A percentile compares a stretch with the other conserved stretches of the same genome.
phyloP scores from a whole-genome alignment of 2,113 vertebrate genomes.

The Pelmatolapia mariae region DNA sequence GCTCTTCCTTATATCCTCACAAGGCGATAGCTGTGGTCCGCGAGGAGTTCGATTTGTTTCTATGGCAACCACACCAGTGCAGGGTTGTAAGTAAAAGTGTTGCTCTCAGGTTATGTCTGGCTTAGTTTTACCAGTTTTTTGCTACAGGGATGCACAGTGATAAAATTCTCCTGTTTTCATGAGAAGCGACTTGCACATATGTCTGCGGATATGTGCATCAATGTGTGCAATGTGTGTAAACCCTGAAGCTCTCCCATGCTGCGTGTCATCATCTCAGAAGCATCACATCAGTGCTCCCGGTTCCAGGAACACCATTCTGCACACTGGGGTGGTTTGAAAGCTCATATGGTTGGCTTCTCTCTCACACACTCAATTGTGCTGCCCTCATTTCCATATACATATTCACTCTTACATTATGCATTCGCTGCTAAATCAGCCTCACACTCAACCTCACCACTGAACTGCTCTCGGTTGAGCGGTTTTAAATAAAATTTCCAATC shows the following conservation, averaged over 20 bases:
- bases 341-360: not conserved
- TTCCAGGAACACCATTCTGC: not conserved
- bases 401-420: not conserved
- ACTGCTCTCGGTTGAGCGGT: not conserved
- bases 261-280: conserved; percentile 21
- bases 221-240: not conserved
- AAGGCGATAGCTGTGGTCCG: not conserved
- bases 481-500: not conserved
- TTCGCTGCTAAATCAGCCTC: not conserved
- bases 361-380: not conserved
- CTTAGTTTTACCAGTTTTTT: not conserved
- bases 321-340: conserved; percentile 1
- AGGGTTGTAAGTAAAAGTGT: not conserved
- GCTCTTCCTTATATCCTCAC: not conserved
- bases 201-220: not conserved
- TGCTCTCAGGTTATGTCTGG: not conserved
- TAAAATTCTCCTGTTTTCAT: not conserved
- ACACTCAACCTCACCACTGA: not conserved
- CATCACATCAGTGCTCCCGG: conserved; percentile 17
- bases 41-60: conserved; percentile 30
- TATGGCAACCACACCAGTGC: conserved; percentile 49
- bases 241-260: not conserved
- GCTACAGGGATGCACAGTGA: not conserved
- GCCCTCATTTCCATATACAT: not conserved
- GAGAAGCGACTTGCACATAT: not conserved